These are phyloP conservation scores for Eurytoma adleriae DNA, from an alignment of 2,888 invertebrate genomes.

Conservation along the genomic window DNA sequence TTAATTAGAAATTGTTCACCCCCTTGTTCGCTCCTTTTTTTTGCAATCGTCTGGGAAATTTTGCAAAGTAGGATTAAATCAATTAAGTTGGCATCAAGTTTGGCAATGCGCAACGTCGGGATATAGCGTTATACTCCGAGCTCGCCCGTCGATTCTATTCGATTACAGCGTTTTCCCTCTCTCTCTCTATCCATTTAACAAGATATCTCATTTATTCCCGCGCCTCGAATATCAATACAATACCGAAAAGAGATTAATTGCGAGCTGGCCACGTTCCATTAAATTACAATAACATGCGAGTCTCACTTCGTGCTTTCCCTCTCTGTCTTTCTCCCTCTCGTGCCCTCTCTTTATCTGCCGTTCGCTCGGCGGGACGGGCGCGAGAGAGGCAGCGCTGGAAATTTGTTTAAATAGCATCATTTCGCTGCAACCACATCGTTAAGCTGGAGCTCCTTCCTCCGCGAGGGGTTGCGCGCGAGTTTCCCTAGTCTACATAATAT, in stretches of 20 bases:
- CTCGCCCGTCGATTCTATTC: constrained; percentile 46
- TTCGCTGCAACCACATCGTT: constrained; percentile 28
- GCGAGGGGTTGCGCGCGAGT: neutral
- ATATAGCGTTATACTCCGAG: constrained; percentile 3
- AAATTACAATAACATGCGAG: constrained; percentile 46
- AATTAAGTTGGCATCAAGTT: constrained; percentile 43
- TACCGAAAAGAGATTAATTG: constrained; percentile 51
- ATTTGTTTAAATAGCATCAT: constrained; percentile 35
- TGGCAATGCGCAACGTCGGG: constrained; percentile 14
- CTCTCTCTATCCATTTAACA: constrained; percentile 42
- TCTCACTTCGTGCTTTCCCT: constrained; percentile 1
- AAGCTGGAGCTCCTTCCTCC: neutral
- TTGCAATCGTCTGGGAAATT: constrained; percentile 7
- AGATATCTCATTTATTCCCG: constrained; percentile 55
- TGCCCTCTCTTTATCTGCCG: neutral
- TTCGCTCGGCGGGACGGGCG: neutral
- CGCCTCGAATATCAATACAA: constrained; percentile 52
- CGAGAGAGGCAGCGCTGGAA: neutral
- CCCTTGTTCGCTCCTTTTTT: neutral
- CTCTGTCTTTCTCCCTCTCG: neutral
- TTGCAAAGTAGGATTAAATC: constrained; percentile 43
- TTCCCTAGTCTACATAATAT: neutral
- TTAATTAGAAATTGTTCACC: constrained; percentile 9
- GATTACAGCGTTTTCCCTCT: constrained; percentile 54
- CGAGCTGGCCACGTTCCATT: constrained; percentile 44